Percentiles rank a stretch among this genome's conserved stretches.
phyloP scores from a whole-genome alignment of 2,797 vertebrate genomes.

The Sebastes taczanowskii region DNA sequence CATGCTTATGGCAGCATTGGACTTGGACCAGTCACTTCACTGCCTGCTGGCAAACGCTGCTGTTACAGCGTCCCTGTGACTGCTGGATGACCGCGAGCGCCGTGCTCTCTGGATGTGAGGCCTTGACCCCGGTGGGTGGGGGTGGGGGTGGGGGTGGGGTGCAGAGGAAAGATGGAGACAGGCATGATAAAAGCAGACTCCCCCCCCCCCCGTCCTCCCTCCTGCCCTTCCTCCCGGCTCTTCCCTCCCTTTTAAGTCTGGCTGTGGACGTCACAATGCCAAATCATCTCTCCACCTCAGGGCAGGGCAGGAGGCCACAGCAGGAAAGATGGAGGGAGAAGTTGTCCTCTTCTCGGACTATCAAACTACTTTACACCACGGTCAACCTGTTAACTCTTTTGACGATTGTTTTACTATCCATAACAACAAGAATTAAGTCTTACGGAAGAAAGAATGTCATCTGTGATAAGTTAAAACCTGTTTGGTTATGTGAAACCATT shows the following conservation, averaged over 20 bases:
- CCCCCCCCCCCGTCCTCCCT: constrained; percentile 8
- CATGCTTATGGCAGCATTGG: constrained; percentile 15
- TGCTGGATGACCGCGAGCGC: constrained; percentile 89
- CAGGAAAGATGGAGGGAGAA: constrained; percentile 15
- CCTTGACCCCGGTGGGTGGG: constrained; percentile 83
- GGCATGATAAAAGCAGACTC: constrained; percentile 88
- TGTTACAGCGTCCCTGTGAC: constrained; percentile 73
- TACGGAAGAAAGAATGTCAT: not conserved
- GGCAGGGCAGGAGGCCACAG: constrained; percentile 39
- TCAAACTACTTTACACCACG: not conserved
- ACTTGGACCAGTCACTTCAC: constrained; percentile 21
- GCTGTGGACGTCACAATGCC: constrained; percentile 64
- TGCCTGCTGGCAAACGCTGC: constrained; percentile 7
- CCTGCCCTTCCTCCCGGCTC: constrained; percentile 18
- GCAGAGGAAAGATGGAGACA: constrained; percentile 87
- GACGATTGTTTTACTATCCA: not conserved
- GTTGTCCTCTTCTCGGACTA: not conserved
- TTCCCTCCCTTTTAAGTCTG: constrained; percentile 70
- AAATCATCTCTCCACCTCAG: constrained; percentile 66
- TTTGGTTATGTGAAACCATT: not conserved
- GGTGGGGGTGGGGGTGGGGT: constrained; percentile 30
- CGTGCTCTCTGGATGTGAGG: constrained; percentile 89
- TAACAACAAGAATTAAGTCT: not conserved
- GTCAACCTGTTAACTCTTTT: not conserved
- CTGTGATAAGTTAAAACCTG: not conserved